These are phyloP conservation scores for Phoenicopterus ruber DNA, from an alignment of 2,113 vertebrate species.

Conservation along the genomic window DNA sequence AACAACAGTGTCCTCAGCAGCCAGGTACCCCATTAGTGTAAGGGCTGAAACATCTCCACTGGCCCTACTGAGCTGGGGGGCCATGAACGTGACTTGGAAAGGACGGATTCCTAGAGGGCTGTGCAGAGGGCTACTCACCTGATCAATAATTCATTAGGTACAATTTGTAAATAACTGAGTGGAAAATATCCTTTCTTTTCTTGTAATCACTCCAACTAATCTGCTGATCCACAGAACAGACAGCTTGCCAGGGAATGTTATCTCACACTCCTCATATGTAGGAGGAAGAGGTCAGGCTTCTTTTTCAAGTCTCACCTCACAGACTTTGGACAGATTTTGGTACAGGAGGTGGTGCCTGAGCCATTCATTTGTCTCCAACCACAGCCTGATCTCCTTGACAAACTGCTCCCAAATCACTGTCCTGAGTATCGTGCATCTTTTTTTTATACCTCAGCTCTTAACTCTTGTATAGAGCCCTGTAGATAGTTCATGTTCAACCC, in stretches of 20 bases:
- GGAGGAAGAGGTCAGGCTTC: slow-evolving; percentile 5
- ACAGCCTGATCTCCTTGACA: background rate
- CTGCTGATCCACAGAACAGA: slow-evolving; percentile 30
- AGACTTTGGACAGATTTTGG: background rate
- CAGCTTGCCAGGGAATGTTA: background rate
- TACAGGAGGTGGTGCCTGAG: background rate
- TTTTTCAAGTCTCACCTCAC: background rate
- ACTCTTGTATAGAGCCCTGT: background rate
- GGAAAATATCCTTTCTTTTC: slow-evolving; percentile 45
- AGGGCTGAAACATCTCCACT: background rate
- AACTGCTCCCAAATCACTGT: background rate
- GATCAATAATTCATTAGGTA: slow-evolving; percentile 41
- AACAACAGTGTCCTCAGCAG: background rate
- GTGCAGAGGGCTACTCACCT: background rate
- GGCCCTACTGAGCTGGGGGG: background rate
- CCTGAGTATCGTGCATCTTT: background rate
- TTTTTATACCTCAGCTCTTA: background rate
- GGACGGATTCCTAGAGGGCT: background rate
- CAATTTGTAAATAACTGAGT: slow-evolving; percentile 39
- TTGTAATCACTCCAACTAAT: slow-evolving; percentile 34
- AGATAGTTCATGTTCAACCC: background rate
- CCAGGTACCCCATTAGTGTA: background rate
- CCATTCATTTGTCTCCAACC: background rate
- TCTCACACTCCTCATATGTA: background rate
- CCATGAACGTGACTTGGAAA: background rate